Conservation (phyloP, 2,797 vertebrate genomes). For the Aldrovandia affinis region DNA sequence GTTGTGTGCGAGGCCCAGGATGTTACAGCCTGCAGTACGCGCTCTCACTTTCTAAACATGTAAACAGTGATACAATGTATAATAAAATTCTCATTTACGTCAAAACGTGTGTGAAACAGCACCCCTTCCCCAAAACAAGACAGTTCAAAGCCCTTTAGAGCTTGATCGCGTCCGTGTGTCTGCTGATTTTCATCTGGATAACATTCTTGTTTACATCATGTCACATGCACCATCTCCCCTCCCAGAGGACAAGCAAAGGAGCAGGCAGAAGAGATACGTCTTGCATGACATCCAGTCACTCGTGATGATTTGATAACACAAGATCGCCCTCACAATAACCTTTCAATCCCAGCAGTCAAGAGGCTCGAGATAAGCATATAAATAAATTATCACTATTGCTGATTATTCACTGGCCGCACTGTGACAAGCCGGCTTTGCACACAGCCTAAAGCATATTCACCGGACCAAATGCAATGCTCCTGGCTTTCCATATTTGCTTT, state of each 20-base stretch:
- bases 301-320: neutral
- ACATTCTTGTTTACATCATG: slow-evolving; percentile 5
- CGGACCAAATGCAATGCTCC: neutral
- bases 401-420: neutral
- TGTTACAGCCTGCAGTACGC: neutral
- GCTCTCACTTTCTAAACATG: neutral
- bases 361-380: slow-evolving; percentile 5
- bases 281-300: neutral
- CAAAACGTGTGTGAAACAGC: neutral
- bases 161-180: neutral
- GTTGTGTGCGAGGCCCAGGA: neutral
- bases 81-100: neutral
- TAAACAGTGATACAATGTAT: neutral
- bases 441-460: neutral
- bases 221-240: neutral
- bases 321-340: slow-evolving; percentile 3
- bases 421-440: neutral
- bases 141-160: neutral
- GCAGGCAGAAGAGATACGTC: neutral
- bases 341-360: slow-evolving; percentile 12
- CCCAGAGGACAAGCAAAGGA: slow-evolving; percentile 9
- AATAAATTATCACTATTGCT: neutral
- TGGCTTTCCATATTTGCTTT: neutral
- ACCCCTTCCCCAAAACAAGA: neutral
- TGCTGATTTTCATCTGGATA: neutral